A percentile compares a stretch with the other conserved stretches of the same genome.
Conservation (phyloP, 2,888 invertebrate species). For the Caradrina clavipalpis region DNA sequence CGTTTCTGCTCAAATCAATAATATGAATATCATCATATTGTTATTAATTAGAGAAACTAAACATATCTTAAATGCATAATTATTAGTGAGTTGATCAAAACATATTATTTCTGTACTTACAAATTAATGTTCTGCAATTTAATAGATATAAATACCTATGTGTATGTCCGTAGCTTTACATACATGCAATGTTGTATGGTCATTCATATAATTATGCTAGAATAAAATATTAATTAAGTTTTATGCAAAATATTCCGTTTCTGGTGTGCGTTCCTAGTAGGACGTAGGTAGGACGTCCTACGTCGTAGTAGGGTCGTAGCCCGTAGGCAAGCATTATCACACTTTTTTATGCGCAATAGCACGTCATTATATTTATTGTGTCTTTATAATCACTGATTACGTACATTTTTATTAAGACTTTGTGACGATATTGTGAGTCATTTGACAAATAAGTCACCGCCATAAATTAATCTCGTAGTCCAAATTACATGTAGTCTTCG, state of each 20-base stretch:
- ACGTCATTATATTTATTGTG: not conserved
- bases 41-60: slow-evolving; percentile 20
- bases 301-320: not conserved
- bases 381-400: not conserved
- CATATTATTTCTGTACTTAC: not conserved
- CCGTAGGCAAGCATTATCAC: not conserved
- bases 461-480: not conserved
- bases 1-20: not conserved
- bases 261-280: not conserved
- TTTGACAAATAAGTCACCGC: not conserved
- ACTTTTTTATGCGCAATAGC: not conserved
- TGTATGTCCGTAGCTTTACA: not conserved
- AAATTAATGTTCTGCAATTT: not conserved
- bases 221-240: too few relatives aligned
- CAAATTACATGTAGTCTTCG: slow-evolving; percentile 2
- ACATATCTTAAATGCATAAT: not conserved
- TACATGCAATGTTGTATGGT: not conserved
- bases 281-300: not conserved
- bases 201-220: not conserved
- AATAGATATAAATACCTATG: not conserved
- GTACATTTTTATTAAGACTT: not conserved
- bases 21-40: slow-evolving; percentile 7
- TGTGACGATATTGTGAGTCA: not conserved
- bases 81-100: slow-evolving; percentile 15
- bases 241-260: not conserved